Evolutionary conservation across 2,113 vertebrate genomes (phyloP).

Genomic region (Charadrius vociferus): DNA sequence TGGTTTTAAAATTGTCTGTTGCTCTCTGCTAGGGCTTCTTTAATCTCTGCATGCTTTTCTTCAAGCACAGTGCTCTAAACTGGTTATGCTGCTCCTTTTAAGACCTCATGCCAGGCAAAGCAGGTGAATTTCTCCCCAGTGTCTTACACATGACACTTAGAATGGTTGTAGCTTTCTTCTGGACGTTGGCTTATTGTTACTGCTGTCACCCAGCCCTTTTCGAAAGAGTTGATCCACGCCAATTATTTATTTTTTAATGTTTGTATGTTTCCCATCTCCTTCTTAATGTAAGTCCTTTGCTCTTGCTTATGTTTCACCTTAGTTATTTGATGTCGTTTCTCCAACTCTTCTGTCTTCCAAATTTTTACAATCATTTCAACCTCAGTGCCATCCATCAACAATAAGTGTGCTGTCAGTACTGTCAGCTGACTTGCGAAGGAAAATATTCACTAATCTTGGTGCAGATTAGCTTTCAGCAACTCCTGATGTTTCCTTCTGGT

Average conservation of each 20-base stretch:
- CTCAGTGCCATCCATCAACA: not conserved
- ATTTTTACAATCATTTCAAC: not conserved
- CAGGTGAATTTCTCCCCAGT: not conserved
- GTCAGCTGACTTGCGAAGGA: not conserved
- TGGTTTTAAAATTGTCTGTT: not conserved
- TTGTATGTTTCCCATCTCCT: not conserved
- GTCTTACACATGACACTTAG: not conserved
- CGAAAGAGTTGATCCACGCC: not conserved
- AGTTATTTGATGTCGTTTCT: not conserved
- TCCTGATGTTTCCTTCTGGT: not conserved
- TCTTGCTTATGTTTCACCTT: not conserved
- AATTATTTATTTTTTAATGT: not conserved
- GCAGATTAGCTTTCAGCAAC: not conserved
- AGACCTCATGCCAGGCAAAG: not conserved
- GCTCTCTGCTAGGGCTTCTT: not conserved
- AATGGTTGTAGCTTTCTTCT: not conserved
- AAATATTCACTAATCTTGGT: not conserved
- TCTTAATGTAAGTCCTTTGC: not conserved
- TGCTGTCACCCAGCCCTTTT: not conserved
- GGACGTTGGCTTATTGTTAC: not conserved
- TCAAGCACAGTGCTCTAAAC: not conserved
- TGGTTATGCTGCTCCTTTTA: not conserved
- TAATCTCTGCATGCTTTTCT: not conserved
- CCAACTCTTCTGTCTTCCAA: not conserved
- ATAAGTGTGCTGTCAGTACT: not conserved